phyloP scores from a whole-genome alignment of 1,140 invertebrate species.

The Druon quercuslanigerum region DNA sequence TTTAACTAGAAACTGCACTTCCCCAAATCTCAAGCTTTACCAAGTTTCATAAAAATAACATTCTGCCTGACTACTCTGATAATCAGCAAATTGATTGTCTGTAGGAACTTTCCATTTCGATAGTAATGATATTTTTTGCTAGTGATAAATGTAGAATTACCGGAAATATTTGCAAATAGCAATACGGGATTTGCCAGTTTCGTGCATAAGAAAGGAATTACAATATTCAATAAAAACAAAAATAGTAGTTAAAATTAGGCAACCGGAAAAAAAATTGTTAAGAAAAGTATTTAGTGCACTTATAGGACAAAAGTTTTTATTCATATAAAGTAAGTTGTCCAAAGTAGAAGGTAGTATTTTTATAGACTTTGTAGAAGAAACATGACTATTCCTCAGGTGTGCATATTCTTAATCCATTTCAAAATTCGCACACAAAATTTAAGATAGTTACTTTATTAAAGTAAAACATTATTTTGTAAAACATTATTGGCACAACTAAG shows the following conservation, averaged over 20 bases:
- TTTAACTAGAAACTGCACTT: too few relatives aligned
- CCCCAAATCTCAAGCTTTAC: too few relatives aligned
- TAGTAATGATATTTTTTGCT: too few relatives aligned
- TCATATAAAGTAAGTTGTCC: not conserved
- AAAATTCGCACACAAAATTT: not conserved
- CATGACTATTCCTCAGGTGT: not conserved
- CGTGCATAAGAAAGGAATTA: not conserved
- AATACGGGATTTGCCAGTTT: not conserved
- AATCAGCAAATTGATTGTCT: too few relatives aligned
- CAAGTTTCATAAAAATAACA: too few relatives aligned
- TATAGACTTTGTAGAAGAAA: not conserved
- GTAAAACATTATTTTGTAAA: too few relatives aligned
- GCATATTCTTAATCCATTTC: not conserved
- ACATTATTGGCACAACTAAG: too few relatives aligned
- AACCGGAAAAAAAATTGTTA: not conserved
- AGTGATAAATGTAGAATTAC: too few relatives aligned
- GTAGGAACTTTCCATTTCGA: too few relatives aligned
- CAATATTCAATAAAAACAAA: not conserved
- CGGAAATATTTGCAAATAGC: not conserved
- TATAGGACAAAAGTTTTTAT: not conserved
- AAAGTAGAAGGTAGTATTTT: not conserved
- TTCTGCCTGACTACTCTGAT: too few relatives aligned
- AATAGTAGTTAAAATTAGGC: not conserved
- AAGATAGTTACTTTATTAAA: too few relatives aligned
- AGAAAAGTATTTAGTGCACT: not conserved